A percentile compares a stretch with the other conserved stretches of the same genome.
Conservation (phyloP, 1,140 invertebrate genomes). For the Aphelinus certus region DNA sequence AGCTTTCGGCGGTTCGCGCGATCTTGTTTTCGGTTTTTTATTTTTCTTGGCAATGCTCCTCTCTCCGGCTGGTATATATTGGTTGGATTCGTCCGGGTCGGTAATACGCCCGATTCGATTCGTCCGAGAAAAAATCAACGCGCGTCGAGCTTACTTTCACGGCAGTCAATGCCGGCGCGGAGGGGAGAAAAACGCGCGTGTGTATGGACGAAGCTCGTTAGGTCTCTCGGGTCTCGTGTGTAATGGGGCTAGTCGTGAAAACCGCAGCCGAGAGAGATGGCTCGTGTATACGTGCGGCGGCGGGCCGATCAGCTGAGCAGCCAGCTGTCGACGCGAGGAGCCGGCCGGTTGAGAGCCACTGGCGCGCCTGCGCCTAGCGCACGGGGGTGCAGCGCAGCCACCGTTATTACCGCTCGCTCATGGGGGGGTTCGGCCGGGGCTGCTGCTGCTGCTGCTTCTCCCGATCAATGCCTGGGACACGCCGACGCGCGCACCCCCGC, state of each 20-base stretch:
- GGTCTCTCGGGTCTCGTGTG: too few species aligned
- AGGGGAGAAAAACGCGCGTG: too few species aligned
- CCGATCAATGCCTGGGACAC: constrained; percentile 62
- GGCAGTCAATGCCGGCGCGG: too few species aligned
- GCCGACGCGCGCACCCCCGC: too few species aligned
- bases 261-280: constrained; percentile 42
- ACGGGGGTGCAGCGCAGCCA: constrained; percentile 45
- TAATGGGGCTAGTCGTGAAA: not conserved
- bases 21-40: too few species aligned
- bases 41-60: not conserved
- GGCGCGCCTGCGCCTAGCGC: constrained; percentile 17
- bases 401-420: constrained; percentile 65
- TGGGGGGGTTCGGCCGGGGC: constrained; percentile 53
- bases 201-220: too few species aligned
- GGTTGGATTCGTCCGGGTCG: too few species aligned
- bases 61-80: not conserved
- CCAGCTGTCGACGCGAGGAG: constrained; percentile 52
- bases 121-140: not conserved
- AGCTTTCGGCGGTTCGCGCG: constrained; percentile 20
- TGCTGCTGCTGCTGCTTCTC: not conserved
- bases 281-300: constrained; percentile 39
- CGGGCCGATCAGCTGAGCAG: constrained; percentile 60
- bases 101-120: too few species aligned
- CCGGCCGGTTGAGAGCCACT: constrained; percentile 54
- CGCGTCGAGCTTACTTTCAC: not conserved